Conservation (phyloP, 1,140 invertebrate species). For the Polypedilum vanderplanki region DNA sequence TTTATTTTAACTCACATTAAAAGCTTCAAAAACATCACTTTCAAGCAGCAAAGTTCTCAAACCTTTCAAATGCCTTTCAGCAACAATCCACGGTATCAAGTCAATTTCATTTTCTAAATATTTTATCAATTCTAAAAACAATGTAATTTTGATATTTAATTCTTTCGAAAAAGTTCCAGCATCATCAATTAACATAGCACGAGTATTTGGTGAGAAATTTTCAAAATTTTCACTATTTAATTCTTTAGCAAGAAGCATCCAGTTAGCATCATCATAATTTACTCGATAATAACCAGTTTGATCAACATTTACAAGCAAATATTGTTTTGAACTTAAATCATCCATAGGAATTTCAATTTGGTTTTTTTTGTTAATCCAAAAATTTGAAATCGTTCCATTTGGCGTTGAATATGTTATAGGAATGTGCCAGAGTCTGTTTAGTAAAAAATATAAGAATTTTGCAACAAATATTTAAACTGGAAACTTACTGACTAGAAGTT, state of each 20-base stretch:
- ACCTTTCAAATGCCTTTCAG: not conserved
- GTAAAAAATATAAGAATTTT: no score
- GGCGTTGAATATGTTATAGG: not conserved
- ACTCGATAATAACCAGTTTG: constrained; percentile 24
- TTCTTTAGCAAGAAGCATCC: not conserved
- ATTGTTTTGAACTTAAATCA: not conserved
- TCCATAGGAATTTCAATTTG: not conserved
- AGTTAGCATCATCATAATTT: not conserved
- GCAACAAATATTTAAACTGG: no score
- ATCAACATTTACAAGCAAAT: not conserved
- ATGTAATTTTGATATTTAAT: not conserved
- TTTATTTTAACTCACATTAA: not conserved
- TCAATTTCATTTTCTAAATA: not conserved
- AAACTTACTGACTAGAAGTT: not conserved
- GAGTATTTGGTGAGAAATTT: not conserved
- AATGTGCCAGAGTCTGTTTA: not conserved
- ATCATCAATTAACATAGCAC: constrained; percentile 21
- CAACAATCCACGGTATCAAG: not conserved
- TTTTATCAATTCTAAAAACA: not conserved
- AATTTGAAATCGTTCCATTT: not conserved
- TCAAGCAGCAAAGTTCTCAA: not conserved
- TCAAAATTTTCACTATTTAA: not conserved
- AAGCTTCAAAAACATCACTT: not conserved
- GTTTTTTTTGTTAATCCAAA: not conserved
- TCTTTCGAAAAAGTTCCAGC: not conserved